Conservation (phyloP, 37 sponge, comb jelly and placozoan species). For the Hexactinellida sp. region DNA sequence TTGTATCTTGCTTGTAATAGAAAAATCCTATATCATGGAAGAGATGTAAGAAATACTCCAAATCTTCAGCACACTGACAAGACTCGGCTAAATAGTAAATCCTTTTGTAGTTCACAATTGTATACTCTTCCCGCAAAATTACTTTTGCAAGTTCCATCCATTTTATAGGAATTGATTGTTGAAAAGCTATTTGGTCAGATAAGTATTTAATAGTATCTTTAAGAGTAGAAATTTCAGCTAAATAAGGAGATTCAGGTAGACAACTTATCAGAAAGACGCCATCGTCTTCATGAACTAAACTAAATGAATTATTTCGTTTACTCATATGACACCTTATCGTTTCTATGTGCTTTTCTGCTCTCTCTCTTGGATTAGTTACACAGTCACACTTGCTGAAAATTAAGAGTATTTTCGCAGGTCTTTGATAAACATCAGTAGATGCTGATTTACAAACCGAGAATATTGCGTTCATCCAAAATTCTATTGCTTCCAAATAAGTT, state of each 20-base stretch:
- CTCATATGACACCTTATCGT: not conserved
- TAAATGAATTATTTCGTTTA: not conserved
- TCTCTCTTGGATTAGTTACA: not conserved
- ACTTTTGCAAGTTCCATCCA: not conserved
- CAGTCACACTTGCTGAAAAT: not conserved
- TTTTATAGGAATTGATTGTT: conserved; percentile 3
- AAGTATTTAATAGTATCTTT: not conserved
- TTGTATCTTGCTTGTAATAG: not conserved
- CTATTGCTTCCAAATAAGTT: conserved; percentile 12
- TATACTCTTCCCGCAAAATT: not conserved
- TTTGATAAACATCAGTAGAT: not conserved
- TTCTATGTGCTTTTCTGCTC: not conserved
- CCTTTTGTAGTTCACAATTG: not conserved
- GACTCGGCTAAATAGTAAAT: not conserved
- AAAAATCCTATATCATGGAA: conserved; percentile 9
- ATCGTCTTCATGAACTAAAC: conserved; percentile 17
- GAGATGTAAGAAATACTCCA: not conserved
- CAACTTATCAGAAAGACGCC: not conserved
- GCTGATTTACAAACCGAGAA: not conserved
- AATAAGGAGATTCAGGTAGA: not conserved
- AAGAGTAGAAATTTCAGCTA: not conserved
- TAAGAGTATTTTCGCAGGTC: not conserved
- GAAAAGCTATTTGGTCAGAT: not conserved
- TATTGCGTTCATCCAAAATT: not conserved
- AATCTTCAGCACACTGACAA: not conserved